Evolutionary conservation across 2,797 vertebrate genomes (phyloP), one percentile per base, ranked within the genome.

Genomic region (Hippocampus kuda): DNA sequence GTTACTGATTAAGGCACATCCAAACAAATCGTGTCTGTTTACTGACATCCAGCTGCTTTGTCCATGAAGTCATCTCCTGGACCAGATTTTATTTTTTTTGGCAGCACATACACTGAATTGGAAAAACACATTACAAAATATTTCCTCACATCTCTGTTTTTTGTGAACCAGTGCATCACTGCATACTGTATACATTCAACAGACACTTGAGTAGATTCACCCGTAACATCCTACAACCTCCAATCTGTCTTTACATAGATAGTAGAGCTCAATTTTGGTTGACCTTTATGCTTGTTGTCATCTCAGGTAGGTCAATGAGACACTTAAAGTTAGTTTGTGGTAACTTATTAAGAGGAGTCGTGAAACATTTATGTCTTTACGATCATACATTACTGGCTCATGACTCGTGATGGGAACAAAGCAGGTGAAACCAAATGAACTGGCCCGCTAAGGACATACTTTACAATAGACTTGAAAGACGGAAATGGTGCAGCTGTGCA

Each of bases 1-100:
- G 86, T 89, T 88, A 87, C 77, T 89, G 62, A 88, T 88, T 91
- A 85, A 76, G 66, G 62, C 11, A 67, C 62, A 61, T 68, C 56
- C 76, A 81, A 87, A 85, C 83, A 80, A 64, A 66, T 72, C 68
- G 6, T 27, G 51, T 71, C 44, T 67, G 3, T 51, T 34, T 27
- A 38, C 57, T 75, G 73, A 68, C 71, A 82, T 49, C 46, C 24
- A 60, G 74, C 30, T 48, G 68, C 65, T 68, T 10, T 15, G 42
- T 26, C 63, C 53, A 66, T 71, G 65, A 69, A 41, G 66, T 70
- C 75, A 72, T 77, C 22, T 41, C 18, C 54, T 24, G 16, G 2
- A 26, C 5, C 2, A 15, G n/a, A 24, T 65, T 20, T 63, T 68
- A 13, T n/a, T 64, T 24, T 54, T 24, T 54, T 54, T 18, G 62